Conservation (phyloP, 1,140 invertebrate species). For the Medauroidea extradentata region DNA sequence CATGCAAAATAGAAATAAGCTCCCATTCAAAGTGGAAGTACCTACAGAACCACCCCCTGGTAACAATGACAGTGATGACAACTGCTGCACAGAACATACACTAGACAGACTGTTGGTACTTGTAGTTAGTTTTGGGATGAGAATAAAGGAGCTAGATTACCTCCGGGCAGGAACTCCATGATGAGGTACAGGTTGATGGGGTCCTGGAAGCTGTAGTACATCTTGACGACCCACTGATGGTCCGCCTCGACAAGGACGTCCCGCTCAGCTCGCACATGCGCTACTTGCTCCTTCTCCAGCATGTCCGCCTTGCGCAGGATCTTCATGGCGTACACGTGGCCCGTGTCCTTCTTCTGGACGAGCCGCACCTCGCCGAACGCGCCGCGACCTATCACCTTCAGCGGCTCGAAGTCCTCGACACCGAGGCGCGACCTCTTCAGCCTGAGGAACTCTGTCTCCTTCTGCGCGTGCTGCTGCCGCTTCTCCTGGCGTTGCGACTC, state of each 20-base stretch:
- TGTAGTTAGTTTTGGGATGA: no score
- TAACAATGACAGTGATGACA: no score
- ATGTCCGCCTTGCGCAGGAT: constrained; percentile 98
- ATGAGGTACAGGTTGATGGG: constrained; percentile 98
- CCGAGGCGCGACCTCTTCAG: constrained; percentile 93
- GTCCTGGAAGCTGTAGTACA: constrained; percentile 99
- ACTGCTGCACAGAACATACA: no score
- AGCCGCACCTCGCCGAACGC: constrained; percentile 98
- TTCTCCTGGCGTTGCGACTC: constrained; percentile 84
- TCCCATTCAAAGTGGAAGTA: no score
- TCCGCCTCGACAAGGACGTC: constrained; percentile 98
- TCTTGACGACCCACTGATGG: constrained; percentile 99
- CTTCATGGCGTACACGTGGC: constrained; percentile 99
- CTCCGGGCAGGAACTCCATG: constrained; percentile 99
- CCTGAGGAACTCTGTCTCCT: constrained; percentile 97
- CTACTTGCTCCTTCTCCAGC: constrained; percentile 99
- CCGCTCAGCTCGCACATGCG: constrained; percentile 96
- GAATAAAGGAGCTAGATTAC: no score
- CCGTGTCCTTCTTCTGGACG: constrained; percentile 99
- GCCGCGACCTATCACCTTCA: constrained; percentile 95
- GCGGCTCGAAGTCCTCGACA: constrained; percentile 97
- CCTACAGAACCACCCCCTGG: no score
- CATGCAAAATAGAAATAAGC: no score
- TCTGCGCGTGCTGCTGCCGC: constrained; percentile 91
- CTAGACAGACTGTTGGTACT: no score